Conservation (phyloP, 2,888 invertebrate species). For the Pseudoips prasinana region DNA sequence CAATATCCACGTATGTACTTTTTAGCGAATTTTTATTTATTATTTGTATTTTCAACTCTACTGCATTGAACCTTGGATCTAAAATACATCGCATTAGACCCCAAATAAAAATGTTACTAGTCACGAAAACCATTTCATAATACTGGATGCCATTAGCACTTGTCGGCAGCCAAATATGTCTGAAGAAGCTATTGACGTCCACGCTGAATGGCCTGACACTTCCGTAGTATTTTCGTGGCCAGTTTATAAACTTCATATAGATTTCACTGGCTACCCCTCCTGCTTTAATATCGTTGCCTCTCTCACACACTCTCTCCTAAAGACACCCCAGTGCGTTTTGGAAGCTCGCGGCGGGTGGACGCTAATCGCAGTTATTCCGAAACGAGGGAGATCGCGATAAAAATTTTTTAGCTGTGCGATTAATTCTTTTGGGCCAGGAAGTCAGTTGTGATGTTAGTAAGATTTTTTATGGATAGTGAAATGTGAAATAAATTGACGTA, state of each 20-base stretch:
- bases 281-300: slow-evolving; percentile 43
- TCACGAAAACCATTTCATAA: too few species aligned
- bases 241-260: slow-evolving; percentile 56
- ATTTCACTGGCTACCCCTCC: slow-evolving; percentile 50
- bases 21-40: too few species aligned
- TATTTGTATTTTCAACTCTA: too few species aligned
- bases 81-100: too few species aligned
- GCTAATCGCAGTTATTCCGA: slow-evolving; percentile 22
- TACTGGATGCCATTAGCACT: slow-evolving; percentile 25
- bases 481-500: slow-evolving; percentile 13
- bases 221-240: slow-evolving; percentile 44
- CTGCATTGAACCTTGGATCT: too few species aligned
- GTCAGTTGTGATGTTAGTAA: slow-evolving; percentile 19
- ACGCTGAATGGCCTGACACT: slow-evolving; percentile 36
- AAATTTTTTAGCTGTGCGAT: slow-evolving; percentile 21
- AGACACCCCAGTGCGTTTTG: slow-evolving; percentile 60
- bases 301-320: slow-evolving; percentile 41
- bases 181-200: slow-evolving; percentile 37
- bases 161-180: slow-evolving; percentile 24
- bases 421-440: slow-evolving; percentile 11
- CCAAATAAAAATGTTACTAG: too few species aligned
- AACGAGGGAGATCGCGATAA: slow-evolving; percentile 36
- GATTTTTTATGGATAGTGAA: slow-evolving; percentile 12
- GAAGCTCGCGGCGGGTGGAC: slow-evolving; percentile 38
- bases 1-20: too few species aligned